phyloP scores from a whole-genome alignment of 2,888 invertebrate genomes.

The Electrophaes corylata region DNA sequence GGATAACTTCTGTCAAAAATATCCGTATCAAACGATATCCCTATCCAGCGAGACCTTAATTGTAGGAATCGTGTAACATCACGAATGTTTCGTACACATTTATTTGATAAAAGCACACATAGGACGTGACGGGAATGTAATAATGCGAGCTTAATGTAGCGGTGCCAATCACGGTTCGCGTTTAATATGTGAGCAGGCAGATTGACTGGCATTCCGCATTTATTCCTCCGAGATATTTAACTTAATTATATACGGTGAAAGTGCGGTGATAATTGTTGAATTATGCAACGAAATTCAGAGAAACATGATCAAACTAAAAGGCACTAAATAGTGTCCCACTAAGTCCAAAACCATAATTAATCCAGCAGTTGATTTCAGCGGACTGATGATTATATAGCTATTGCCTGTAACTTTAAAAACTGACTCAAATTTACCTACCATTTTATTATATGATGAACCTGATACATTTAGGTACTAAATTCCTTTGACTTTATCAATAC shows the following conservation, averaged over 20 bases:
- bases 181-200: slow-evolving; percentile 57
- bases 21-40: slow-evolving; percentile 58
- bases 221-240: slow-evolving; percentile 32
- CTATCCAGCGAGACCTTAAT: slow-evolving; percentile 64
- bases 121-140: slow-evolving; percentile 77
- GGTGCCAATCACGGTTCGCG: slow-evolving; percentile 65
- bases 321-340: no score
- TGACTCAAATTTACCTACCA: no score
- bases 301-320: not conserved
- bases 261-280: not conserved
- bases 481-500: slow-evolving; percentile 19
- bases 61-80: slow-evolving; percentile 68
- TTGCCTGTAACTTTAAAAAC: no score
- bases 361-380: no score
- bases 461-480: slow-evolving; percentile 13
- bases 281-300: not conserved
- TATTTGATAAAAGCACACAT: slow-evolving; percentile 72
- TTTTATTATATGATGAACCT: slow-evolving; percentile 1
- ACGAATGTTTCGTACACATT: slow-evolving; percentile 67
- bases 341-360: no score
- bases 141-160: slow-evolving; percentile 61
- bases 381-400: no score
- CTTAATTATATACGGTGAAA: slow-evolving; percentile 23
- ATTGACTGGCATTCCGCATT: slow-evolving; percentile 33
- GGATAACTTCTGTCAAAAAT: slow-evolving; percentile 47